Conservation (phyloP, 2,797 vertebrate genomes). For the Agapornis canus region DNA sequence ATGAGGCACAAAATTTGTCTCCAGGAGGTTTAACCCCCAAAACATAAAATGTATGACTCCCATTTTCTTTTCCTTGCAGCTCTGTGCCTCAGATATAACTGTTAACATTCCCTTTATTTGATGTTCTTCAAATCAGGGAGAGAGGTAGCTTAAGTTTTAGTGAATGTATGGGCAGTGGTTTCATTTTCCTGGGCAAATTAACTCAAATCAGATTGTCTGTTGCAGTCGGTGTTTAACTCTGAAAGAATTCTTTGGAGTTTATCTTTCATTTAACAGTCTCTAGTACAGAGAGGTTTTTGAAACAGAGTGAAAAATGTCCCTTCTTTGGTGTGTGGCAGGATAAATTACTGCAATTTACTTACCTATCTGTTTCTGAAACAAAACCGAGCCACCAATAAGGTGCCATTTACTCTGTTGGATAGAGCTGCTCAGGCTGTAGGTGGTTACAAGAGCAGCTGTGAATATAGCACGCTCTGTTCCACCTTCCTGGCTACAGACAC, state of each 20-base stretch:
- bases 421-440: neutral
- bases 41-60: neutral
- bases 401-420: neutral
- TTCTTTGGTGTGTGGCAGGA: neutral
- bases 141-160: neutral
- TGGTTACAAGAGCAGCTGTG: neutral
- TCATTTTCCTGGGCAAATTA: neutral
- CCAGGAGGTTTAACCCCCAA: neutral
- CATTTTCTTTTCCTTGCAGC: neutral
- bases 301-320: neutral
- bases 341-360: neutral
- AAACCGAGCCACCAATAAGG: accelerated
- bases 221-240: neutral
- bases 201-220: neutral
- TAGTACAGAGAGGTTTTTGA: neutral
- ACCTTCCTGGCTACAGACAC: neutral
- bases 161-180: neutral
- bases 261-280: neutral
- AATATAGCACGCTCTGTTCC: neutral
- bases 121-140: neutral
- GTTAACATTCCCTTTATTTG: neutral
- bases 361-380: neutral
- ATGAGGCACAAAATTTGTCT: neutral
- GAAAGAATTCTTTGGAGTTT: neutral
- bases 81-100: neutral